Percentiles rank a stretch among this genome's conserved stretches.
Evolutionary conservation across 2,797 vertebrate species (phyloP).

Genomic region (Hozukius guyotensis): DNA sequence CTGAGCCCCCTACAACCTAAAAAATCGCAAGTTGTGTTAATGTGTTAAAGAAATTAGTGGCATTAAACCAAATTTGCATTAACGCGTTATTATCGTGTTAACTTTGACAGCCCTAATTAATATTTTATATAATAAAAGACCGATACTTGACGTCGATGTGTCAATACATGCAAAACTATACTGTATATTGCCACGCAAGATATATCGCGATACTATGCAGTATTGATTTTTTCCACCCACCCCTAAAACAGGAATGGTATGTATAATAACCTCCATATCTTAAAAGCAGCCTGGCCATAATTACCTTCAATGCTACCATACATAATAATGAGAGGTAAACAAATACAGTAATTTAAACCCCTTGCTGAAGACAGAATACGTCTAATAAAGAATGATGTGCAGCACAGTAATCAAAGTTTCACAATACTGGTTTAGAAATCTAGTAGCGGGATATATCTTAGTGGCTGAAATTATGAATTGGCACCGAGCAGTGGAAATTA

Average conservation of each 20-base stretch:
- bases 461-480: constrained; percentile 68
- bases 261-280: not conserved
- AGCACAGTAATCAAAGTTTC: constrained; percentile 48
- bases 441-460: constrained; percentile 19
- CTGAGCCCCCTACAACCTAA: too few relatives aligned
- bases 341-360: constrained; percentile 35
- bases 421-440: constrained; percentile 42
- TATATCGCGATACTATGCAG: too few relatives aligned
- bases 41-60: too few relatives aligned
- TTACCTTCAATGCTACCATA: constrained; percentile 7
- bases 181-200: too few relatives aligned
- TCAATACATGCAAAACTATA: too few relatives aligned
- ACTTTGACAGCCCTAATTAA: too few relatives aligned
- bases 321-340: constrained; percentile 49
- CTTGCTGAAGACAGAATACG: constrained; percentile 10
- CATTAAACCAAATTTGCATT: too few relatives aligned
- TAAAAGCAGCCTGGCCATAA: constrained; percentile 18
- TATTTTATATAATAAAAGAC: too few relatives aligned
- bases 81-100: too few relatives aligned
- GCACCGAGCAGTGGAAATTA: constrained; percentile 71
- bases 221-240: too few relatives aligned
- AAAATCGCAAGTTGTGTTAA: fast-evolving
- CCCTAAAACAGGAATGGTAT: not conserved
- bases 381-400: constrained; percentile 40
- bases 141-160: too few relatives aligned